A percentile compares a stretch with the other conserved stretches of the same genome.
These are phyloP conservation scores for Lycophotia porphyrea DNA, from an alignment of 2,888 invertebrate species.

Conservation along the genomic window DNA sequence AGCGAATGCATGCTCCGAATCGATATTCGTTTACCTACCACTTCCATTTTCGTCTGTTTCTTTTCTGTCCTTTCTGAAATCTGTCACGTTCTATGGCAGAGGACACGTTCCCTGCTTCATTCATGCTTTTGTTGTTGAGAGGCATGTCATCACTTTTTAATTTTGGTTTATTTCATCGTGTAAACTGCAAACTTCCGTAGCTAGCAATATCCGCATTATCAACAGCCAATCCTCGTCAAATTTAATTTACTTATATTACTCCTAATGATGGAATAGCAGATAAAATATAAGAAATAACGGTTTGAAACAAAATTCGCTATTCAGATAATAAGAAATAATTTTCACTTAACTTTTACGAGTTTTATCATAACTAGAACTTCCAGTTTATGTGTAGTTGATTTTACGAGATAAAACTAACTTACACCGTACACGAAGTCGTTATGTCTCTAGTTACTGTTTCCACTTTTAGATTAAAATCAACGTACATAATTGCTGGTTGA, in stretches of 20 bases:
- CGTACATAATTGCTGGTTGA: conserved; percentile 33
- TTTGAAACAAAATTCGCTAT: conserved; percentile 9
- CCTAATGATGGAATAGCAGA: too few relatives aligned
- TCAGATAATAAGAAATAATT: neutral
- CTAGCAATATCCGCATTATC: too few relatives aligned
- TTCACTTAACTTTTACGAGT: conserved; percentile 17
- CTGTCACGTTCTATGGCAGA: conserved; percentile 5
- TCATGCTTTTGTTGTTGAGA: neutral
- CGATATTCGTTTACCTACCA: conserved; percentile 8
- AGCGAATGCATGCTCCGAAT: conserved; percentile 35
- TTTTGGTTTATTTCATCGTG: neutral
- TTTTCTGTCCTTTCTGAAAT: conserved; percentile 7
- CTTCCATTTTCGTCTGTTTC: neutral
- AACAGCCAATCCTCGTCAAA: too few relatives aligned
- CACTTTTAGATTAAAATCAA: conserved; percentile 42
- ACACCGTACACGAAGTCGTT: conserved; percentile 23
- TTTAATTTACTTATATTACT: too few relatives aligned
- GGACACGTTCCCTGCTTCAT: neutral
- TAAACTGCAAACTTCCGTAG: neutral
- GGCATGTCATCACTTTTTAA: neutral
- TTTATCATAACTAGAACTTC: conserved; percentile 7
- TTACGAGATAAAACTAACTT: conserved; percentile 18
- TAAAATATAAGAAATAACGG: too few relatives aligned
- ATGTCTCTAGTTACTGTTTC: conserved; percentile 26
- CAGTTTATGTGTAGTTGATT: conserved; percentile 11